phyloP scores from a whole-genome alignment of 2,888 invertebrate genomes.

The Cephus sareptanus region DNA sequence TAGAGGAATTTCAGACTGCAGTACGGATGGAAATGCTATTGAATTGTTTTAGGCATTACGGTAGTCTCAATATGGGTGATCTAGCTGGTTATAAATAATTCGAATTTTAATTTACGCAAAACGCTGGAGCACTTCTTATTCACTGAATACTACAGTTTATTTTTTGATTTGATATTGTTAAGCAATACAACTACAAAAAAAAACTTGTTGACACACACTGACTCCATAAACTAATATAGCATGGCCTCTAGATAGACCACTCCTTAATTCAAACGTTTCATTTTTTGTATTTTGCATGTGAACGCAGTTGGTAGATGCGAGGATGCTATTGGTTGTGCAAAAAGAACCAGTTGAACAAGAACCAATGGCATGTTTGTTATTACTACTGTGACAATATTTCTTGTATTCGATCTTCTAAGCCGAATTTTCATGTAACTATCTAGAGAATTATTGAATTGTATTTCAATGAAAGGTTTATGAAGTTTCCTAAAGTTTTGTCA shows the following conservation, averaged over 20 bases:
- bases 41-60: not conserved
- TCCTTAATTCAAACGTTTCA: not conserved
- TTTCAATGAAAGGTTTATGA: not conserved
- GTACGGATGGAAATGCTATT: not conserved
- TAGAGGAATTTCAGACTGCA: not conserved
- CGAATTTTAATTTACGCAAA: not conserved
- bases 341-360: too few species aligned
- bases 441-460: not conserved
- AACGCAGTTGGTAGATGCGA: too few species aligned
- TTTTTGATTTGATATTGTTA: not conserved
- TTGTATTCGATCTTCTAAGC: too few species aligned
- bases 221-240: not conserved
- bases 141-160: not conserved
- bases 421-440: not conserved
- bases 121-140: not conserved
- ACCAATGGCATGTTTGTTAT: too few species aligned
- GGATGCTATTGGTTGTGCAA: too few species aligned
- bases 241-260: too few species aligned
- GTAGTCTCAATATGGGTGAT: not conserved
- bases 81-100: not conserved
- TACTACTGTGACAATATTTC: too few species aligned
- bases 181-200: not conserved
- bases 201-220: not conserved
- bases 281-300: too few species aligned
- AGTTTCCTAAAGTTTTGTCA: not conserved